These are phyloP conservation scores for Crocallis elinguaria DNA, from an alignment of 2,888 invertebrate genomes.

Conservation along the genomic window DNA sequence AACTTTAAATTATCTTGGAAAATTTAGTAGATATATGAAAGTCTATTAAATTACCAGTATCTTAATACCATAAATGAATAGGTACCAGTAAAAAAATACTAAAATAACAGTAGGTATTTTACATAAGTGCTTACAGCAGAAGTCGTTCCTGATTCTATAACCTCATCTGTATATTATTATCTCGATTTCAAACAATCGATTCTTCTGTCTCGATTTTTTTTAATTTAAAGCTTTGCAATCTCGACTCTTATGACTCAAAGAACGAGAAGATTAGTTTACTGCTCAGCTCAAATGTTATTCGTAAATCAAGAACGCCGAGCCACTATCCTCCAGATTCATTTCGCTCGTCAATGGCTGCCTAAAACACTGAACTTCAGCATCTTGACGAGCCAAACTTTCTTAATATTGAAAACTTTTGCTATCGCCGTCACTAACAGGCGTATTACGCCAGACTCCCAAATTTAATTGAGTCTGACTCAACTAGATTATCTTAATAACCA, in stretches of 20 bases:
- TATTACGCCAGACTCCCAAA: slow-evolving; percentile 20
- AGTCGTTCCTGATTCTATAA: too few relatives aligned
- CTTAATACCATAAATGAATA: too few relatives aligned
- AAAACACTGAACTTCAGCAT: slow-evolving; percentile 6
- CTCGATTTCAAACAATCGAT: too few relatives aligned
- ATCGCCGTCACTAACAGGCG: slow-evolving; percentile 14
- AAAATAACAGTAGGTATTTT: too few relatives aligned
- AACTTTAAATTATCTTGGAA: too few relatives aligned
- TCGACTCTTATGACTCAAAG: neutral
- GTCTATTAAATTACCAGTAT: too few relatives aligned
- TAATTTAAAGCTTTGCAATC: neutral
- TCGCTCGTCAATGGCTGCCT: neutral
- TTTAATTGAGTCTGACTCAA: slow-evolving; percentile 20
- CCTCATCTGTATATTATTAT: too few relatives aligned
- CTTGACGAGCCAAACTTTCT: slow-evolving; percentile 20
- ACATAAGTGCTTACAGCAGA: too few relatives aligned
- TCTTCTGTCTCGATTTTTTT: too few relatives aligned
- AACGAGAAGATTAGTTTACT: neutral
- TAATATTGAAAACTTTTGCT: slow-evolving; percentile 26
- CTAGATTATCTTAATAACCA: slow-evolving; percentile 27
- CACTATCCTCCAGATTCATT: neutral
- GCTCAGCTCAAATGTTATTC: neutral
- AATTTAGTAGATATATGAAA: too few relatives aligned
- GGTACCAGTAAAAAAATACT: too few relatives aligned
- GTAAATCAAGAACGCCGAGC: neutral